Percentiles rank a stretch among this genome's conserved stretches.
Conservation (phyloP, 2,888 invertebrate species). For the Lasiommata megera region DNA sequence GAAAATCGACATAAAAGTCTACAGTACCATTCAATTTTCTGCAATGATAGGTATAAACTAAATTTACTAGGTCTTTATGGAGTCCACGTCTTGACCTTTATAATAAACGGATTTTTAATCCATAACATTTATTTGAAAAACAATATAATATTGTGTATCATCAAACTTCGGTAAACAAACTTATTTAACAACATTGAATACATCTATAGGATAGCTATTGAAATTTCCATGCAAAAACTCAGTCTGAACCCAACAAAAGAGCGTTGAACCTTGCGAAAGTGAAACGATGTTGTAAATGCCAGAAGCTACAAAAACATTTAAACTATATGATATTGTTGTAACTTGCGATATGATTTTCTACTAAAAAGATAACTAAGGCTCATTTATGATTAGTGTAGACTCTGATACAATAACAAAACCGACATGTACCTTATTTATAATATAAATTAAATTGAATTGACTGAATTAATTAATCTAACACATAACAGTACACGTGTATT, state of each 20-base stretch:
- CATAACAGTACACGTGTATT: too few species aligned
- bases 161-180: background rate
- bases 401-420: too few species aligned
- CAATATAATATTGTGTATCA: background rate
- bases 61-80: background rate
- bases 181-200: background rate
- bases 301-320: background rate
- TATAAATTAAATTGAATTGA: too few species aligned
- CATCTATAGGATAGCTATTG: background rate
- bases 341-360: too few species aligned
- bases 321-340: background rate
- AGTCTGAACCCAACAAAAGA: conserved; percentile 5
- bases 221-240: conserved; percentile 3
- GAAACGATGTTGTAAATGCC: conserved; percentile 9
- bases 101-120: background rate
- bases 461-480: too few species aligned
- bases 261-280: conserved; percentile 12
- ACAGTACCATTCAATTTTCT: background rate
- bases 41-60: background rate
- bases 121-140: background rate
- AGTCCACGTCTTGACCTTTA: background rate
- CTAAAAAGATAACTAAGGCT: too few species aligned
- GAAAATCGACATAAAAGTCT: background rate
- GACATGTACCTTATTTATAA: too few species aligned
- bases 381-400: too few species aligned